Conservation (phyloP, 2,113 vertebrate species). For the Lamprotornis superbus region DNA sequence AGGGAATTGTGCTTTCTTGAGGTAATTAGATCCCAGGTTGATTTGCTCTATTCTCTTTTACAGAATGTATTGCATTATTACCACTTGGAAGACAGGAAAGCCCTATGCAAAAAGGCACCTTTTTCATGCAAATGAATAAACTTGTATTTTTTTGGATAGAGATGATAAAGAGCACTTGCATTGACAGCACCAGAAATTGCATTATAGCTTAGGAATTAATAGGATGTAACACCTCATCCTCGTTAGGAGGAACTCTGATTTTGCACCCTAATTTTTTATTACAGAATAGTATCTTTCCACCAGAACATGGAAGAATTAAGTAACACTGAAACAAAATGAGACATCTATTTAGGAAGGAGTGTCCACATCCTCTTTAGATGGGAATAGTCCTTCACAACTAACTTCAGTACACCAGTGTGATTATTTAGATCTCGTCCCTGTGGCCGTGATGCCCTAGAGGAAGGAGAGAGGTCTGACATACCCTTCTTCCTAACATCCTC, state of each 20-base stretch:
- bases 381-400: not conserved
- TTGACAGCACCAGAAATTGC: not conserved
- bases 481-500: not conserved
- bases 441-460: not conserved
- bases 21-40: slow-evolving; percentile 3
- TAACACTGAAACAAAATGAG: not conserved
- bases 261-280: not conserved
- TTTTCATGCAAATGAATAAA: not conserved
- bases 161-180: not conserved
- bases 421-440: not conserved
- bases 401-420: not conserved
- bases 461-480: not conserved
- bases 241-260: not conserved
- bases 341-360: not conserved
- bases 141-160: not conserved
- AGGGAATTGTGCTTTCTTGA: not conserved
- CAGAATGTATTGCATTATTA: not conserved
- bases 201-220: not conserved
- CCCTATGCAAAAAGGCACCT: not conserved
- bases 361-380: not conserved
- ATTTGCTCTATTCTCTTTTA: not conserved
- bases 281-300: not conserved
- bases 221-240: not conserved
- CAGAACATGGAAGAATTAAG: not conserved
- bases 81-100: not conserved